Evolutionary conservation across 1,140 invertebrate genomes (phyloP).

Genomic region (Euwallacea fornicatus): DNA sequence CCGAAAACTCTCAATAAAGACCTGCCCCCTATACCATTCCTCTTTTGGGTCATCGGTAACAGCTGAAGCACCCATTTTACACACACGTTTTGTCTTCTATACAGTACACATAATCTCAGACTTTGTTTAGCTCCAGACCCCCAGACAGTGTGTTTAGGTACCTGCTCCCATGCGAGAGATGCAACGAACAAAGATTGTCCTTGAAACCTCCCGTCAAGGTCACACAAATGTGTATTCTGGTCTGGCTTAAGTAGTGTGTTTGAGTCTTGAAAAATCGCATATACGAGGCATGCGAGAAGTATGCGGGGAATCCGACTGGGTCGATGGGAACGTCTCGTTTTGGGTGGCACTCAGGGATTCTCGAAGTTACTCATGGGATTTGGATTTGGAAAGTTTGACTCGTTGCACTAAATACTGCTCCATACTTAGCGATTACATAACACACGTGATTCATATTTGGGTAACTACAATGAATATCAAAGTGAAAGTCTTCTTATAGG

Average conservation of each 20-base stretch:
- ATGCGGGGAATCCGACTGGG: neutral
- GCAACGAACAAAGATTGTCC: slow-evolving; percentile 36
- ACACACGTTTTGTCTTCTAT: neutral
- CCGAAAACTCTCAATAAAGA: too few species aligned
- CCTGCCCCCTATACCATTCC: neutral
- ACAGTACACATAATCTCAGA: slow-evolving; percentile 19
- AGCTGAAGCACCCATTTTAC: slow-evolving; percentile 15
- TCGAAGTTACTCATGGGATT: too few species aligned
- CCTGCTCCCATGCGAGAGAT: slow-evolving; percentile 32
- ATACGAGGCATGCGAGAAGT: slow-evolving; percentile 14
- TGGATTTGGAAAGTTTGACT: too few species aligned
- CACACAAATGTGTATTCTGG: slow-evolving; percentile 23
- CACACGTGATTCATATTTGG: too few species aligned
- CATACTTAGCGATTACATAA: too few species aligned
- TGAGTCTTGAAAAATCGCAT: slow-evolving; percentile 26
- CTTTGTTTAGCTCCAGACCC: slow-evolving; percentile 15
- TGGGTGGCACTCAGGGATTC: too few species aligned
- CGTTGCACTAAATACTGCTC: too few species aligned
- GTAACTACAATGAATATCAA: too few species aligned
- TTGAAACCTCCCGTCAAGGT: slow-evolving; percentile 31
- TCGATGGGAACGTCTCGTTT: neutral
- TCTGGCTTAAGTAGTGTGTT: slow-evolving; percentile 18
- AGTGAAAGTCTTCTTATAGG: too few species aligned
- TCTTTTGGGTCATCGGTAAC: slow-evolving; percentile 17
- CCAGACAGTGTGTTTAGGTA: slow-evolving; percentile 32